Evolutionary conservation across 2,797 vertebrate species (phyloP).

Genomic region (Cynopterus sphinx): DNA sequence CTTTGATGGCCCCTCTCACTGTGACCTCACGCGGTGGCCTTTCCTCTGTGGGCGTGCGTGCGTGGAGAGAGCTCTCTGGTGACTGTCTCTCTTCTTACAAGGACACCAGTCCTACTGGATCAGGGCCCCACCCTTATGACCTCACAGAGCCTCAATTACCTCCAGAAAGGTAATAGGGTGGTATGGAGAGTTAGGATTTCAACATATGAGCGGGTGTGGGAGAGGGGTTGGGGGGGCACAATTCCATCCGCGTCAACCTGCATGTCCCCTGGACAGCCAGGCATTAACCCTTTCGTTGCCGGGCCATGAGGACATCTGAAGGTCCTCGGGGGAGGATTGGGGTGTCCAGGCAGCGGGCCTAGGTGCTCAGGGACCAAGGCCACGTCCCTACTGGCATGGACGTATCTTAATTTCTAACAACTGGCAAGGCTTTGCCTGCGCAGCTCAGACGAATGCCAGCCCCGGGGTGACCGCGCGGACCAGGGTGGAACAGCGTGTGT

Average conservation of each 20-base stretch:
- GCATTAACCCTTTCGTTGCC: not conserved
- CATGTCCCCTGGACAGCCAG: not conserved
- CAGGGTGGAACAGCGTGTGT: not conserved
- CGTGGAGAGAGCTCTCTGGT: not conserved
- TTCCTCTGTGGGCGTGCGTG: not conserved
- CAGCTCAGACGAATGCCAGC: not conserved
- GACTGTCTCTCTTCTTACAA: not conserved
- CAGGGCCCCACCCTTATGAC: not conserved
- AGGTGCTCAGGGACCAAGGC: not conserved
- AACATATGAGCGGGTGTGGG: not conserved
- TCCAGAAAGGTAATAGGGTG: not conserved
- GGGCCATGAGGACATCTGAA: not conserved
- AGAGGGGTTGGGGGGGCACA: too few species aligned
- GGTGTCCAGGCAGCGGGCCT: not conserved
- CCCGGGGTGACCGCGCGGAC: rapidly evolving
- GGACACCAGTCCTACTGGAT: not conserved
- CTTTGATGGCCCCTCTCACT: not conserved
- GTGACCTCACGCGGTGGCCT: rapidly evolving
- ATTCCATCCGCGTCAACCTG: not conserved
- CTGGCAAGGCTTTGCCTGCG: not conserved
- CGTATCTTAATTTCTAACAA: not conserved
- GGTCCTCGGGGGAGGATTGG: not conserved
- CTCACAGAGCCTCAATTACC: not conserved
- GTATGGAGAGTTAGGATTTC: not conserved
- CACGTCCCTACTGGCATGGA: not conserved